These are phyloP conservation scores for Aurelia sp. DNA, from an alignment of 30 jellyfish, hydroid and myxozoan genomes.

Conservation along the genomic window DNA sequence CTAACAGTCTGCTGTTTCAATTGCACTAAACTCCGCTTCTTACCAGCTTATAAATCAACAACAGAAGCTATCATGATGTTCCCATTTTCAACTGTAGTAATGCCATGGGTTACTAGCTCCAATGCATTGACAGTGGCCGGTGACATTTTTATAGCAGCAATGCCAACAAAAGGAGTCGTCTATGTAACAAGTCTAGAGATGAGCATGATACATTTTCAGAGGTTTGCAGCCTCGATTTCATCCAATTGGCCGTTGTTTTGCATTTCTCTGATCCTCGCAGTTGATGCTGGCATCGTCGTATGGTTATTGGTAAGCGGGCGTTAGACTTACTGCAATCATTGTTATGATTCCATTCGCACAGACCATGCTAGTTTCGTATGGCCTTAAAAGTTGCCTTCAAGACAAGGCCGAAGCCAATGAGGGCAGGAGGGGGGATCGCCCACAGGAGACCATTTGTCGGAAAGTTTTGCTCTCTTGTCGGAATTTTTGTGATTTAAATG, in stretches of 20 bases:
- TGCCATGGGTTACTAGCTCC: conserved; percentile 31
- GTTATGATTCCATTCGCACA: too few species aligned
- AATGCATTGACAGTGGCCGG: conserved; percentile 29
- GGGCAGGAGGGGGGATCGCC: too few species aligned
- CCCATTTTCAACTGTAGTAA: conserved; percentile 21
- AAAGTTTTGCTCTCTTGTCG: too few species aligned
- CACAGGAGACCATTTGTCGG: too few species aligned
- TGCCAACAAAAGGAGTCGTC: conserved; percentile 46
- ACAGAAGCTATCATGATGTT: conserved; percentile 28
- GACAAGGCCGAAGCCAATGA: too few species aligned
- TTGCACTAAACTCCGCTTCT: conserved; percentile 47
- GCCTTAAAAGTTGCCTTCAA: too few species aligned
- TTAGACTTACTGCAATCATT: too few species aligned
- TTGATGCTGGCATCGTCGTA: conserved; percentile 67
- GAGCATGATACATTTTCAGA: conserved; percentile 42
- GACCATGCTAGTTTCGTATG: too few species aligned
- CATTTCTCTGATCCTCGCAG: conserved; percentile 53
- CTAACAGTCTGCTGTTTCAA: conserved; percentile 35
- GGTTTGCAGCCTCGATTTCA: conserved; percentile 36
- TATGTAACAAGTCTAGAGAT: conserved; percentile 49
- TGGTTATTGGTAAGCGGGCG: conserved; percentile 58
- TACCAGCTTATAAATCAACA: conserved; percentile 38
- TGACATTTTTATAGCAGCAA: conserved; percentile 16
- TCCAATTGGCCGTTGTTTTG: conserved; percentile 74
- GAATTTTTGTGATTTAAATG: too few species aligned